Conservation (phyloP, 1,140 invertebrate genomes). For the Magallana angulata region DNA sequence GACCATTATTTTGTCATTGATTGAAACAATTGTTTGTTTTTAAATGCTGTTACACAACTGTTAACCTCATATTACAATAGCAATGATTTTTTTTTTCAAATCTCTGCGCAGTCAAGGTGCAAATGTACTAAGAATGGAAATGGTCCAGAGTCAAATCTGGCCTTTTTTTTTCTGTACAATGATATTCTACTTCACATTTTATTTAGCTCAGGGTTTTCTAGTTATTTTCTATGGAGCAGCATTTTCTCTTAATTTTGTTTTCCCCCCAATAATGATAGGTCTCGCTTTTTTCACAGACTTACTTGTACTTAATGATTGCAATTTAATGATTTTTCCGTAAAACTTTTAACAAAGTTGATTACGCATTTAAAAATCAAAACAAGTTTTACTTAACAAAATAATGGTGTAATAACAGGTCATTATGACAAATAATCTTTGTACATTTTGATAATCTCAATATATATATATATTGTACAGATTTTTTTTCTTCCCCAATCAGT, state of each 20-base stretch:
- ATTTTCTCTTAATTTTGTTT: constrained; percentile 4
- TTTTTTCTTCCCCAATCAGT: not conserved
- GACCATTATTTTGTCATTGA: constrained; percentile 8
- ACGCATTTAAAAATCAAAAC: not conserved
- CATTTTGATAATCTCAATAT: not conserved
- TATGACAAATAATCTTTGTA: not conserved
- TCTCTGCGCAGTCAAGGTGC: not conserved
- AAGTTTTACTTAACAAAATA: not conserved
- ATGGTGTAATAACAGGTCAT: not conserved
- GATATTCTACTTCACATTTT: constrained; percentile 29
- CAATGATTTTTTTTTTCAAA: not conserved
- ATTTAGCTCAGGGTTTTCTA: constrained; percentile 33
- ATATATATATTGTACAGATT: constrained; percentile 18
- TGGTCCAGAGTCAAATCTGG: not conserved
- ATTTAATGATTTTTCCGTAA: not conserved
- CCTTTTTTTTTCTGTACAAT: not conserved
- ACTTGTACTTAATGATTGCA: constrained; percentile 27
- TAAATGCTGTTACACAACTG: constrained; percentile 17
- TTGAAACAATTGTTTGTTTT: not conserved
- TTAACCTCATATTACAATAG: constrained; percentile 17
- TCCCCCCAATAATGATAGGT: not conserved
- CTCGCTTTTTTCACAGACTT: too few species aligned
- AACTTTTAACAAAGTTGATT: not conserved
- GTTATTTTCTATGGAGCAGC: not conserved
- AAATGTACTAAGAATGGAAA: not conserved